A percentile compares a stretch with the other conserved stretches of the same genome.
Conservation (phyloP, 1,140 invertebrate genomes). For the Diachasmimorpha longicaudata region DNA sequence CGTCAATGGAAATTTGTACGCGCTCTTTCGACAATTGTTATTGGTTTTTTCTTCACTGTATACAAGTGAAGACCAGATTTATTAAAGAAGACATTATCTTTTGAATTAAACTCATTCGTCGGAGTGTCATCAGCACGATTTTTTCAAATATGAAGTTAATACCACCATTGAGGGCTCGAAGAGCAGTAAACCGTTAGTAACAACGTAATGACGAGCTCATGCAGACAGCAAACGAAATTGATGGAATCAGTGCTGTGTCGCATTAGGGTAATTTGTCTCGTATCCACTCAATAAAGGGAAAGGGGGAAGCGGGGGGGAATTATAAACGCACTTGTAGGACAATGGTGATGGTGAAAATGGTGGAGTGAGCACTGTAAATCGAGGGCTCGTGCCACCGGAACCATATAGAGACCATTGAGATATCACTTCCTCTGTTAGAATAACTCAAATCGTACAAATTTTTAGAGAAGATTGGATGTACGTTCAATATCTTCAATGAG, state of each 20-base stretch:
- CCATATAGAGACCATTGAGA: constrained; percentile 19
- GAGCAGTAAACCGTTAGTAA: constrained; percentile 41
- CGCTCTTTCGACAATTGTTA: too few relatives aligned
- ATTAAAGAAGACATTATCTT: too few relatives aligned
- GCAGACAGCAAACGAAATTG: constrained; percentile 52
- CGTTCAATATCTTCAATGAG: too few relatives aligned
- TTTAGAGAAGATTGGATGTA: too few relatives aligned
- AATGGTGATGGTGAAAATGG: not conserved
- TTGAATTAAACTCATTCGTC: too few relatives aligned
- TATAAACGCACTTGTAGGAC: constrained; percentile 2
- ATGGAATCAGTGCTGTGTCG: constrained; percentile 51
- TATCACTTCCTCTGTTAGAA: constrained; percentile 13
- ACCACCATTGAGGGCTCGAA: constrained; percentile 11
- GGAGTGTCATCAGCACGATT: too few relatives aligned
- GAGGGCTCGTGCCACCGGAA: constrained; percentile 24
- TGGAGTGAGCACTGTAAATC: not conserved
- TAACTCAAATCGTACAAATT: not conserved
- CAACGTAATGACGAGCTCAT: constrained; percentile 50
- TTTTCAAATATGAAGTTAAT: constrained; percentile 11
- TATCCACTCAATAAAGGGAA: constrained; percentile 26
- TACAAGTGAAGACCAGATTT: too few relatives aligned
- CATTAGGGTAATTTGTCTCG: constrained; percentile 39
- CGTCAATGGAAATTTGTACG: too few relatives aligned
- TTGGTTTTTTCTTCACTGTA: too few relatives aligned
- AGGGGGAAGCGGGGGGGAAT: not conserved